Evolutionary conservation across 2,113 vertebrate genomes (phyloP), one percentile per base, ranked within the genome.

Genomic region (Mola mola): DNA sequence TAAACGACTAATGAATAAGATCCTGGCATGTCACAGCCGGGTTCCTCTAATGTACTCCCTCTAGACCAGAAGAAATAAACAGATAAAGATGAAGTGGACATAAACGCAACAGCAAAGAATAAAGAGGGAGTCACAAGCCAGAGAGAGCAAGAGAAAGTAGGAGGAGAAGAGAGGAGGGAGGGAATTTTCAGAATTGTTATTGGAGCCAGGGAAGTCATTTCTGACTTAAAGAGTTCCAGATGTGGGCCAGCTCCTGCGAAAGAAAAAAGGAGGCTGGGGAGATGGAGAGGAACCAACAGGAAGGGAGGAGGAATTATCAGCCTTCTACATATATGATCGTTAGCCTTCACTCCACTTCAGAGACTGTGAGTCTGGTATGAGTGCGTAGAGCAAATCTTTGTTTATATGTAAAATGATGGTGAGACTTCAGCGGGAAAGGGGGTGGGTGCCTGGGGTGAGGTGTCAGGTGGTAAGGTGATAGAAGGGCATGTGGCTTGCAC

Each of bases 201-300:
- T 91, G 89, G 91, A 92, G 89, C 84, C 84, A 69, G 48, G 78
- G 79, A 92, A 91, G 88, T 90, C 81, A 82, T 89, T 89, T 85
- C 83, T 85, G 84, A 62, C 78, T 87, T 92, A 93, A 93, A 89
- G 85, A 88, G 76, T 92, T 92, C 91, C 92, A 93, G 91, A 93
- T 93, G 92, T 91, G 77, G 65, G 70, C 65, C 76, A 75, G 80
- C 62, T 67, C 63, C 78, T 78, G 64, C 72, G 76, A 87, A 84
- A 78, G 71, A 66, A 41, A 43, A 47, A 46, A 40, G n/a, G 61
- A 72, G 44, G 12, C 6, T n/a, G 25, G 40, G 66, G 65, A 63
- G 51, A 63, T 22, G 24, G 63, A 64, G 62, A 43, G 43, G 79
- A 83, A 81, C 74, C 57, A 73, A 82, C 57, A 47, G 53, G 46